Percentiles rank a stretch among this genome's conserved stretches.
Conservation (phyloP, 1,140 invertebrate genomes). For the Heliothis subflexa region DNA sequence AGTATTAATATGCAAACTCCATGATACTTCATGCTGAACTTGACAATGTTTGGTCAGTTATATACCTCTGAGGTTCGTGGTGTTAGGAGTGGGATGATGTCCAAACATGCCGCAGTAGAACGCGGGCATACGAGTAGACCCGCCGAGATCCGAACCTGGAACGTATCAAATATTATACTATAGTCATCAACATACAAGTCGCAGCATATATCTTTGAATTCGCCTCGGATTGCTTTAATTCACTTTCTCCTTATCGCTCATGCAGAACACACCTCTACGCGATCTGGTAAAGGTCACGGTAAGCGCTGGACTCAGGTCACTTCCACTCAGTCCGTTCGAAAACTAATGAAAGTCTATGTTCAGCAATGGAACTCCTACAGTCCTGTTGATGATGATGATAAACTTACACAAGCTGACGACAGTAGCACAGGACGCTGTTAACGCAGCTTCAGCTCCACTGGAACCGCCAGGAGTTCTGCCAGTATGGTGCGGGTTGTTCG, state of each 20-base stretch:
- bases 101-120: conserved; percentile 98
- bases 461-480: conserved; percentile 94
- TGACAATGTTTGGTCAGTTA: too few relatives aligned
- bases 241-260: too few relatives aligned
- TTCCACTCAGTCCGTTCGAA: too few relatives aligned
- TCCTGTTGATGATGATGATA: background rate
- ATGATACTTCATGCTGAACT: background rate
- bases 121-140: conserved; percentile 97
- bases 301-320: too few relatives aligned
- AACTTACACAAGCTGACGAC: conserved; percentile 93
- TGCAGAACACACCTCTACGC: too few relatives aligned
- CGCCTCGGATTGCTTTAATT: too few relatives aligned
- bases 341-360: too few relatives aligned
- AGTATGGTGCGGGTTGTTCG: conserved; percentile 96
- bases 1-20: background rate
- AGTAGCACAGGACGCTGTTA: conserved; percentile 92
- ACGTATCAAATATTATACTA: too few relatives aligned
- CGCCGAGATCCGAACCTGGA: conserved; percentile 96
- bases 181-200: too few relatives aligned
- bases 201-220: too few relatives aligned
- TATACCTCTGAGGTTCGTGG: conserved; percentile 80
- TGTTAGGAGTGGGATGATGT: conserved; percentile 93
- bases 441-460: conserved; percentile 92
- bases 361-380: background rate
- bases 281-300: too few relatives aligned